These are phyloP conservation scores for Syrista parreyssii DNA, from an alignment of 2,888 invertebrate genomes.

Conservation along the genomic window DNA sequence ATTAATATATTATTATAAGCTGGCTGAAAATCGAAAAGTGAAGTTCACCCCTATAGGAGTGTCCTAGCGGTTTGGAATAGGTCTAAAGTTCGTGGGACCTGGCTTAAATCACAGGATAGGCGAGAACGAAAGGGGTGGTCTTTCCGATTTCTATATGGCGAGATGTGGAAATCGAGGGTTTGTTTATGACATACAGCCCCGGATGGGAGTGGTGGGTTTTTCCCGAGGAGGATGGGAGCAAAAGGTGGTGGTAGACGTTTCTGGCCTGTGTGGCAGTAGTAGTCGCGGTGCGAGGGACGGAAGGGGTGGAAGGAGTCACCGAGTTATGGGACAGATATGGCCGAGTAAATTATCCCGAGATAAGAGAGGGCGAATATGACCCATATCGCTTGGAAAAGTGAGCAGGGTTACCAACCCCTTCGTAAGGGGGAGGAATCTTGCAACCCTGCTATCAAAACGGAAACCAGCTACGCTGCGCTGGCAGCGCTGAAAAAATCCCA, in stretches of 20 bases:
- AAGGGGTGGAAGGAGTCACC: constrained; percentile 9
- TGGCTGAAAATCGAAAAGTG: neutral
- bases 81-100: neutral
- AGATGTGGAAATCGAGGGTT: constrained; percentile 14
- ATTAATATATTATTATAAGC: too few relatives aligned
- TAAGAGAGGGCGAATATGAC: constrained; percentile 22
- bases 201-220: constrained; percentile 2
- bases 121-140: neutral
- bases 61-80: neutral
- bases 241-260: constrained; percentile 5
- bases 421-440: neutral
- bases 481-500: neutral
- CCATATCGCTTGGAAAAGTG: constrained; percentile 16
- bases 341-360: constrained; percentile 24
- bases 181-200: constrained; percentile 20
- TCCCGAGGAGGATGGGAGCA: neutral
- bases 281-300: neutral
- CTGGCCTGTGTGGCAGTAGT: neutral
- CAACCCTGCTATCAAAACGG: neutral
- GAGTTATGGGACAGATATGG: constrained; percentile 25
- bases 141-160: constrained; percentile 20
- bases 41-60: neutral
- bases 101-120: neutral
- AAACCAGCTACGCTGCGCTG: neutral
- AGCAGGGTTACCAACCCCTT: neutral